Percentiles rank a stretch among this genome's conserved stretches.
Evolutionary conservation across 2,797 vertebrate genomes (phyloP).

Genomic region (Cryptoblepharus egeriae): DNA sequence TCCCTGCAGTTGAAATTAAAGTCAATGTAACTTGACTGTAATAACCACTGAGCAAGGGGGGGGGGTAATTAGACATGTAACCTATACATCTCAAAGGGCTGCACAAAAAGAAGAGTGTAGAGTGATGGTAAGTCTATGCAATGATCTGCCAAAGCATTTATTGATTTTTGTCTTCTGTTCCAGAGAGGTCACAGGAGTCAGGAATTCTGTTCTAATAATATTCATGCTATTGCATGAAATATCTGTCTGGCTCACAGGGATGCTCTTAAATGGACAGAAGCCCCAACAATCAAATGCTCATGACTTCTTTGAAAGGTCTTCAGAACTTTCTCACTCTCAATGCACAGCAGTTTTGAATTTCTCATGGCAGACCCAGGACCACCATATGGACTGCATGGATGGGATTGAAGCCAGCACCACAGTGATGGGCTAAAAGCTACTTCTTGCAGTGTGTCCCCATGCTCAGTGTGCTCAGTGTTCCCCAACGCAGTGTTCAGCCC

Average conservation of each 20-base stretch:
- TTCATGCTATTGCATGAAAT: background rate
- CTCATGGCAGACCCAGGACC: background rate
- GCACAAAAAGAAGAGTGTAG: background rate
- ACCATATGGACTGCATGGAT: fast-evolving
- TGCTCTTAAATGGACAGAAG: fast-evolving
- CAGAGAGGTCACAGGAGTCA: constrained; percentile 14
- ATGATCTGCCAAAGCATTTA: constrained; percentile 35
- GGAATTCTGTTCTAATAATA: background rate
- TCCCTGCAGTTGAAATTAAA: background rate
- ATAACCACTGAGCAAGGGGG: background rate
- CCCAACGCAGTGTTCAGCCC: background rate
- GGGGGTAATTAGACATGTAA: background rate
- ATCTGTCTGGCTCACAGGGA: fast-evolving
- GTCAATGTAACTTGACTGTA: background rate
- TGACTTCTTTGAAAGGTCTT: fast-evolving
- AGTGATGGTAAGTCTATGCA: too few relatives aligned
- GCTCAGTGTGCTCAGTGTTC: too few relatives aligned
- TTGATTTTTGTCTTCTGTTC: constrained; percentile 63
- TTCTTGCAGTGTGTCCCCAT: background rate
- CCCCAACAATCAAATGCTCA: fast-evolving
- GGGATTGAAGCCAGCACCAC: background rate
- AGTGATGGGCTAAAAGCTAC: background rate
- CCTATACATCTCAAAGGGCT: background rate
- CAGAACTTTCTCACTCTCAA: background rate
- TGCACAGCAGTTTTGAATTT: background rate